Evolutionary conservation across 2,113 vertebrate species (phyloP), one percentile per base, ranked within the genome.

Genomic region (Edolisoma coerulescens): DNA sequence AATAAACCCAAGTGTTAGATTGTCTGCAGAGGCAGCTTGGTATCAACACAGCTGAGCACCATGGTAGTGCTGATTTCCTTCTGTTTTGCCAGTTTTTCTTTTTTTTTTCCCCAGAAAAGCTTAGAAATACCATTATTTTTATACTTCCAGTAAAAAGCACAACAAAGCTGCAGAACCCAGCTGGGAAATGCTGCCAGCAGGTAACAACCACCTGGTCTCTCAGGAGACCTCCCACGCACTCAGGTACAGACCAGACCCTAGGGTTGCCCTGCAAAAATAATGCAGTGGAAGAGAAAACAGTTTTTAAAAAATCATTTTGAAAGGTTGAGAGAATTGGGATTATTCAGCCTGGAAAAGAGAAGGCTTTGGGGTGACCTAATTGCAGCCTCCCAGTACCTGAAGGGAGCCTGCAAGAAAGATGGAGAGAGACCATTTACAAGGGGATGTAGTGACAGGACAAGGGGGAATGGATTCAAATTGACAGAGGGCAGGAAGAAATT

Each of bases 1-100:
- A 11, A 30, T 33, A 83, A 59, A 71, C n/a, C 2, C 32, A 78
- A 61, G 5, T 11, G 16, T 60, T 37, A n/a, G 6, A 70, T 4
- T 79, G 11, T 13, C 75, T 26, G 30, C 71, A 68, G 8, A 13
- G 20, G 26, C 4, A 22, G 49, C 42, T 70, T 67, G 12, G 20
- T 26, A 75, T 13, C 30, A 68, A 52, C 20, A 45, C 0, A 2
- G 33, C 6, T 41, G 18, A 63, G 54, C 47, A 44, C 22, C 42
- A 37, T 0, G 10, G 13, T 15, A 75, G 7, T 37, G 32, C 65
- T 9, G 17, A 56, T 37, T 35, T 49, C 70, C 7, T 65, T 37
- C n/a, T 13, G 19, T 16, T 87, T 47, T 53, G 12, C 5, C 3
- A 0, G 0, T 17, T 57, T 64, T n/a, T n/a, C 3, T 22, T 35